Conservation (phyloP, 53 echinoderm and acorn worm species). For the Antedon mediterranea region DNA sequence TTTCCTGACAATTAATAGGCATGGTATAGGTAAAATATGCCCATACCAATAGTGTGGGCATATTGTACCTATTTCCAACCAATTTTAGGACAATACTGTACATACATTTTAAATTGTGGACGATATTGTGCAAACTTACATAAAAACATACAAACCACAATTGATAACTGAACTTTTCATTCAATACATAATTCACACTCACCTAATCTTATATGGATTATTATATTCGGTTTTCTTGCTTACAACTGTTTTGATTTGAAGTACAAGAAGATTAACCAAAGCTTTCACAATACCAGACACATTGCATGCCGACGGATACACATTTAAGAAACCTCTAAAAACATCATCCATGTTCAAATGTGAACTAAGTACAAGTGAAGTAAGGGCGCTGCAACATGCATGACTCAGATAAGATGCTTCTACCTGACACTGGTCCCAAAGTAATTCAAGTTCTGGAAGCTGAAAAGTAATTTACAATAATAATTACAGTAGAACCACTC, state of each 20-base stretch:
- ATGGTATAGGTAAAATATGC: no score
- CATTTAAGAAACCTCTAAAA: conserved; percentile 32
- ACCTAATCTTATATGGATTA: conserved; percentile 36
- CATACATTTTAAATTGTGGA: no score
- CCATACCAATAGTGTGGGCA: no score
- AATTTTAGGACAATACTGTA: no score
- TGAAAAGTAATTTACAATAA: conserved; percentile 2
- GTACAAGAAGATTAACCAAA: conserved; percentile 23
- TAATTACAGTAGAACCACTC: not conserved
- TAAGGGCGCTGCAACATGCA: conserved; percentile 34
- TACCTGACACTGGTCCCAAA: conserved; percentile 38
- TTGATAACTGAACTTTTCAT: no score
- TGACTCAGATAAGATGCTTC: not conserved
- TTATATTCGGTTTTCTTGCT: not conserved
- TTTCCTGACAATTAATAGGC: no score
- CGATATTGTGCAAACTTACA: no score
- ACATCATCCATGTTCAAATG: conserved; percentile 37
- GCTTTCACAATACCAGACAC: conserved; percentile 6
- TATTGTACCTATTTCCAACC: no score
- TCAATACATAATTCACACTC: no score
- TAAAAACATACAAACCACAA: no score
- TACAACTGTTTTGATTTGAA: conserved; percentile 12
- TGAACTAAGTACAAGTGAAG: conserved; percentile 35
- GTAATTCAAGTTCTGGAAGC: conserved; percentile 36
- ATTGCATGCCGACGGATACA: conserved; percentile 37